Conservation (phyloP, 1,140 invertebrate genomes). For the Trichomalopsis sarcophagae region DNA sequence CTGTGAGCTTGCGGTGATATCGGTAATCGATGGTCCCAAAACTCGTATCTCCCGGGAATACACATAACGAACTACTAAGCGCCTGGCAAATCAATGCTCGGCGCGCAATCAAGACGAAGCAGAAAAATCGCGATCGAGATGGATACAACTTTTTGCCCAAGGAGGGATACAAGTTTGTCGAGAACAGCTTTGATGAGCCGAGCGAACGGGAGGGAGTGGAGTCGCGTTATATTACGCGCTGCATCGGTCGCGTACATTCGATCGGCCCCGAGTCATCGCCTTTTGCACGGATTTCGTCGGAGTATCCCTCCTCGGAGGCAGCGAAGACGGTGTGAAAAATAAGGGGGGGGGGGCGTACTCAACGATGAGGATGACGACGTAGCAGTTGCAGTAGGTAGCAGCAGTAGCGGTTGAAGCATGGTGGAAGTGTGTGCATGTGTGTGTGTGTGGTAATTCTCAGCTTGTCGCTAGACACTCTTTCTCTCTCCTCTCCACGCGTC, state of each 20-base stretch:
- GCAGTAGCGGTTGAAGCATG: neutral
- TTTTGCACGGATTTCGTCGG: too few relatives aligned
- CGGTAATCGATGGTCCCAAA: conserved; percentile 37
- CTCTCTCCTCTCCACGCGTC: neutral
- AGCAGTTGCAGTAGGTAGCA: too few relatives aligned
- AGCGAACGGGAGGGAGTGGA: neutral
- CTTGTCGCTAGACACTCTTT: neutral
- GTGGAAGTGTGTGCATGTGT: neutral
- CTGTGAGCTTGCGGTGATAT: neutral
- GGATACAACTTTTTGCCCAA: too few relatives aligned
- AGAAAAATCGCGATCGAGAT: conserved; percentile 3
- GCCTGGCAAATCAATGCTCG: neutral
- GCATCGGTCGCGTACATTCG: neutral
- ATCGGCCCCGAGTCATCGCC: neutral
- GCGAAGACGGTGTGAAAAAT: too few relatives aligned
- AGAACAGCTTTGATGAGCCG: neutral
- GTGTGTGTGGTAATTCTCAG: neutral
- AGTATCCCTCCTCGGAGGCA: too few relatives aligned
- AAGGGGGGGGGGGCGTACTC: too few relatives aligned
- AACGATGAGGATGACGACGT: neutral
- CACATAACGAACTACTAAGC: neutral
- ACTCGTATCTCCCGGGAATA: conserved; percentile 28
- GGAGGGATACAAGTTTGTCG: neutral
- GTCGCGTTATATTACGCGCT: neutral
- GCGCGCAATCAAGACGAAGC: neutral